These are phyloP conservation scores for Chloropsis hardwickii DNA, from an alignment of 2,113 vertebrate species.

Conservation along the genomic window DNA sequence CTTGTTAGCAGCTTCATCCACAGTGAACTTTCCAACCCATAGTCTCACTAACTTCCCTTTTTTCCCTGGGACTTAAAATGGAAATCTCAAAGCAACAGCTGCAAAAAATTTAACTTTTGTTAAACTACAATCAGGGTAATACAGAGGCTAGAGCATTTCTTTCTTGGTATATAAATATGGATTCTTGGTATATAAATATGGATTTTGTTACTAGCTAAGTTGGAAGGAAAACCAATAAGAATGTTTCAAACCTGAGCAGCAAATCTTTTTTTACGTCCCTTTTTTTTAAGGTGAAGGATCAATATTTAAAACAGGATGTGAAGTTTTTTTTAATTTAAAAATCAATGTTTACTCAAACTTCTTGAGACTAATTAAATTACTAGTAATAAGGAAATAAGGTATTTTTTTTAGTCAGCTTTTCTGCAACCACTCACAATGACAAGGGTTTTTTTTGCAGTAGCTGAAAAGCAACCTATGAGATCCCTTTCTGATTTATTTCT, in stretches of 20 bases:
- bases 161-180: not conserved
- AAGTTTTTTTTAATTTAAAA: not conserved
- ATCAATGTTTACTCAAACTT: not conserved
- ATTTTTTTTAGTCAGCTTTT: not conserved
- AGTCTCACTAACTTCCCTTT: not conserved
- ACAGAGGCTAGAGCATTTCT: not conserved
- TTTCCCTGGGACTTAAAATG: not conserved
- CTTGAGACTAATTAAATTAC: not conserved
- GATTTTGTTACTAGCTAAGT: not conserved
- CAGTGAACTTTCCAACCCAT: not conserved
- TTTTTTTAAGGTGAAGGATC: not conserved
- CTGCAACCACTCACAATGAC: not conserved
- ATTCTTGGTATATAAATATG: not conserved
- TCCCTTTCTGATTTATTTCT: not conserved
- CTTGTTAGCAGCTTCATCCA: not conserved
- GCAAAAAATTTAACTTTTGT: not conserved
- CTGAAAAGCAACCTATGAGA: not conserved
- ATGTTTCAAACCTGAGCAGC: not conserved
- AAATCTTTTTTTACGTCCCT: not conserved
- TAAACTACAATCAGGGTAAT: not conserved
- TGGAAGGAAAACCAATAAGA: not conserved
- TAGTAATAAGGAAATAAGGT: not conserved
- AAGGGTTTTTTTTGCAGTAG: not conserved
- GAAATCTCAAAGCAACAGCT: not conserved
- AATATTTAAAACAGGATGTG: not conserved